These are phyloP conservation scores for Vanessa cardui DNA, from an alignment of 2,888 invertebrate species.

Conservation along the genomic window DNA sequence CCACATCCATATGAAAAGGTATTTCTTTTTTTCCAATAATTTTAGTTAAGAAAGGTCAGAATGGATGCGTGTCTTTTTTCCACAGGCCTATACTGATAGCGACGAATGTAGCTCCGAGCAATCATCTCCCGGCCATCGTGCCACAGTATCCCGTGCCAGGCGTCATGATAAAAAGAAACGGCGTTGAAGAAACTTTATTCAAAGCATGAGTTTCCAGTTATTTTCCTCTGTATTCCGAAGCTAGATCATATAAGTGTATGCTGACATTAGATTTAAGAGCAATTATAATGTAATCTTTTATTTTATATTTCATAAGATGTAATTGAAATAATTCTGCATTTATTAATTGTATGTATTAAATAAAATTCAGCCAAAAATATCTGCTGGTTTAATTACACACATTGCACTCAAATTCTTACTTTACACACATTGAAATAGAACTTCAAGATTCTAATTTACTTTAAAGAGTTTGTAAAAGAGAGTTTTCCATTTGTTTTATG, in stretches of 20 bases:
- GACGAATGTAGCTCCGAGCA: conserved; percentile 89
- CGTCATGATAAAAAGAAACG: conserved; percentile 89
- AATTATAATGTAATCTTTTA: background rate
- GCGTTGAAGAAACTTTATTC: conserved; percentile 67
- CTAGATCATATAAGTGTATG: background rate
- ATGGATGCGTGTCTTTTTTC: conserved; percentile 14
- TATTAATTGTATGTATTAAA: background rate
- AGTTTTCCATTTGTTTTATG: too few species aligned
- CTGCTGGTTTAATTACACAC: too few species aligned
- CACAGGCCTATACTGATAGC: conserved; percentile 85
- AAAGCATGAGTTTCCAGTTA: background rate
- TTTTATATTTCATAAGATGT: background rate
- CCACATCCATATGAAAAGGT: conserved; percentile 79
- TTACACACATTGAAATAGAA: too few species aligned
- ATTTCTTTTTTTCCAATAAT: conserved; percentile 15
- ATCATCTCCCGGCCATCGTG: conserved; percentile 87
- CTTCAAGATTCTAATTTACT: too few species aligned
- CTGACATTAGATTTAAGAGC: background rate
- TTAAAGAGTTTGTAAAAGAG: too few species aligned
- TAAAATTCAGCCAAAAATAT: too few species aligned
- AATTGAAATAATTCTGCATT: background rate
- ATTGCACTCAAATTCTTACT: too few species aligned
- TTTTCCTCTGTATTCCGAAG: background rate
- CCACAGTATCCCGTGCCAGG: conserved; percentile 84
- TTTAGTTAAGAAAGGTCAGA: background rate